A percentile compares a stretch with the other conserved stretches of the same genome.
phyloP scores from a whole-genome alignment of 2,888 invertebrate species.

The Helobdella robusta region DNA sequence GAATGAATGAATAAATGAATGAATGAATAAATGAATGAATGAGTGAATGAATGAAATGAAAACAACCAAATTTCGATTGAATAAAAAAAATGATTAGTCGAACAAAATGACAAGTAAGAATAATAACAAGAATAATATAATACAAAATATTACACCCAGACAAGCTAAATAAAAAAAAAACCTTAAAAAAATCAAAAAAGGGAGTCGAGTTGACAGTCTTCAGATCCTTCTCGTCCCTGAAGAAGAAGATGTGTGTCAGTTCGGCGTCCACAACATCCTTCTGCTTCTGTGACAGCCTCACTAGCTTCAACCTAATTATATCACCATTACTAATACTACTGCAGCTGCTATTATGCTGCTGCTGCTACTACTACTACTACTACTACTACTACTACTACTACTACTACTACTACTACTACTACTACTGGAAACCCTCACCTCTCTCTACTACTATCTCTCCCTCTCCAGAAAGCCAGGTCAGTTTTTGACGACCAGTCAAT shows the following conservation, averaged over 20 bases:
- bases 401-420: conserved; percentile 3
- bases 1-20: no score
- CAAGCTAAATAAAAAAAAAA: conserved; percentile 51
- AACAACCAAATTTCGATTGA: no score
- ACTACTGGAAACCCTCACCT: no score
- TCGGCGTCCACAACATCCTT: conserved; percentile 79
- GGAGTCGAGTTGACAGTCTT: conserved; percentile 74
- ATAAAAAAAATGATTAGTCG: no score
- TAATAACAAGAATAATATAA: no score
- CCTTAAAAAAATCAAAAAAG: conserved; percentile 87
- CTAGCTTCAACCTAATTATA: conserved; percentile 68
- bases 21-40: no score
- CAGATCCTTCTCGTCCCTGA: conserved; percentile 72
- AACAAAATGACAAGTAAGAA: no score
- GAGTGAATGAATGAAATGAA: no score
- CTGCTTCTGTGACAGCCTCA: conserved; percentile 65
- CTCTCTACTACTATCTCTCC: conserved; percentile 78
- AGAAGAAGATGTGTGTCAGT: conserved; percentile 92
- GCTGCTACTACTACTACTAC: background rate
- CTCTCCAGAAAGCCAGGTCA: conserved; percentile 76
- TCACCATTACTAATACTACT: conserved; percentile 49
- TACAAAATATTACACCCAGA: no score
- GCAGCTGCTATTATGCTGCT: background rate
- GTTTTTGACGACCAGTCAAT: conserved; percentile 65
- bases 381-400: conserved; percentile 3